These are phyloP conservation scores for Itoplectis maculator DNA, from an alignment of 2,888 invertebrate genomes.

Conservation along the genomic window DNA sequence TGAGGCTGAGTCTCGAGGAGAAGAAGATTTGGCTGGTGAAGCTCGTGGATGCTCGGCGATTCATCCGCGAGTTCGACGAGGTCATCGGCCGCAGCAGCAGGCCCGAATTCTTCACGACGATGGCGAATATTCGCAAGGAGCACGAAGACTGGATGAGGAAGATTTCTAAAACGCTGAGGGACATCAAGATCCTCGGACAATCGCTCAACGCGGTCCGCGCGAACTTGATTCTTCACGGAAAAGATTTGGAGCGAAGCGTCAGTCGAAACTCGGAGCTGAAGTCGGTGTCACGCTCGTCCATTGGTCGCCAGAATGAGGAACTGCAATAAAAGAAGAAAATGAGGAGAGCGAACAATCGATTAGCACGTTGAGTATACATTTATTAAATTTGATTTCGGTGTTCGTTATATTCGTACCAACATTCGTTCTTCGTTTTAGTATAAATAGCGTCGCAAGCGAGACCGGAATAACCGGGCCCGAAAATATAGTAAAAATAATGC, in stretches of 20 bases:
- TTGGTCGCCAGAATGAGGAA: neutral
- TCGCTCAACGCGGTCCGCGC: slow-evolving; percentile 60
- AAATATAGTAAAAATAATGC: slow-evolving; percentile 58
- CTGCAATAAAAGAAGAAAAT: neutral
- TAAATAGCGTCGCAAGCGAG: slow-evolving; percentile 47
- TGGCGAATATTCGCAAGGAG: slow-evolving; percentile 40
- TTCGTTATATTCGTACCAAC: slow-evolving; percentile 53
- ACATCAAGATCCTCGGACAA: slow-evolving; percentile 58
- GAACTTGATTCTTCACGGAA: slow-evolving; percentile 62
- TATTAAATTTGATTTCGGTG: slow-evolving; percentile 62
- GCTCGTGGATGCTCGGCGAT: slow-evolving; percentile 37
- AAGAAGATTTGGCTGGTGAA: slow-evolving; percentile 38
- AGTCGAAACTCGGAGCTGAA: neutral
- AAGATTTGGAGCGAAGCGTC: slow-evolving; percentile 32
- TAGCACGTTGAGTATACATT: slow-evolving; percentile 48
- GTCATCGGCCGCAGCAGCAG: slow-evolving; percentile 34
- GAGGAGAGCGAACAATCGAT: neutral
- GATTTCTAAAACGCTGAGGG: slow-evolving; percentile 55
- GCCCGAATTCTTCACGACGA: slow-evolving; percentile 43
- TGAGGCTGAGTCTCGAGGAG: slow-evolving; percentile 24
- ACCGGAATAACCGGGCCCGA: slow-evolving; percentile 44
- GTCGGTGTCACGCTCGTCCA: neutral
- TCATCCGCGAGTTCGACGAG: slow-evolving; percentile 49
- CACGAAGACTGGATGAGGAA: slow-evolving; percentile 67
- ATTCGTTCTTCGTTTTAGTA: slow-evolving; percentile 45